These are phyloP conservation scores for Coenonympha glycerion DNA, from an alignment of 2,888 invertebrate genomes.

Conservation along the genomic window DNA sequence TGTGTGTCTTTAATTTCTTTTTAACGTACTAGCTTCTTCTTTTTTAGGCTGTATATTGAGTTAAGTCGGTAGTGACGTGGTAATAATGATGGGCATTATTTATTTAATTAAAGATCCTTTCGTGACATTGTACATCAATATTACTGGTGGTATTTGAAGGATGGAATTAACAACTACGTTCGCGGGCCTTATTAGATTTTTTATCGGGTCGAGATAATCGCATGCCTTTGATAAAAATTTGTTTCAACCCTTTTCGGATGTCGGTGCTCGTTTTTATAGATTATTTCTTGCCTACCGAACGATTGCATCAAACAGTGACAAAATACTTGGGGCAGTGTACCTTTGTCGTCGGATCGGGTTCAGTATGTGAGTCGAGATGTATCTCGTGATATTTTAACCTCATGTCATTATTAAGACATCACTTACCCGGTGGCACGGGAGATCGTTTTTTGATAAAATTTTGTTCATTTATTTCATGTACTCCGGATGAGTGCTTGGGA, in stretches of 20 bases:
- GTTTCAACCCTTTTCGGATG: constrained; percentile 55
- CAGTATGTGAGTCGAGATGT: constrained; percentile 57
- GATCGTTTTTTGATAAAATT: constrained; percentile 60
- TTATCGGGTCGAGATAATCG: constrained; percentile 51
- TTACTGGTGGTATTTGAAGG: constrained; percentile 37
- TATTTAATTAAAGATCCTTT: constrained; percentile 34
- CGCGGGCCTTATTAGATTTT: constrained; percentile 44
- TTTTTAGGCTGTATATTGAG: constrained; percentile 9
- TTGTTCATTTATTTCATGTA: constrained; percentile 58
- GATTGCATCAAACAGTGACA: constrained; percentile 74
- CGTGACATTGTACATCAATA: constrained; percentile 60
- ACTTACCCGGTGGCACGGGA: constrained; percentile 70
- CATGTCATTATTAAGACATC: constrained; percentile 74
- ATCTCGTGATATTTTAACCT: constrained; percentile 68
- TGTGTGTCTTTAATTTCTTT: constrained; percentile 38
- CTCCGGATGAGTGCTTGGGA: constrained; percentile 44
- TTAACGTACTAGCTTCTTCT: constrained; percentile 6
- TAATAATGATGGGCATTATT: constrained; percentile 19
- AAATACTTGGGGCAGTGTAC: constrained; percentile 64
- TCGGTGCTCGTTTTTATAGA: constrained; percentile 49
- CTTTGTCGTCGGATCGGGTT: constrained; percentile 62
- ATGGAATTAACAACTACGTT: constrained; percentile 51
- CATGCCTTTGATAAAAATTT: constrained; percentile 56
- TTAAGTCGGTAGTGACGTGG: constrained; percentile 8
- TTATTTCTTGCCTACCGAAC: constrained; percentile 45